A percentile compares a stretch with the other conserved stretches of the same genome.
These are phyloP conservation scores for Acanthococcus lagerstroemiae DNA, from an alignment of 2,888 invertebrate species.

Conservation along the genomic window DNA sequence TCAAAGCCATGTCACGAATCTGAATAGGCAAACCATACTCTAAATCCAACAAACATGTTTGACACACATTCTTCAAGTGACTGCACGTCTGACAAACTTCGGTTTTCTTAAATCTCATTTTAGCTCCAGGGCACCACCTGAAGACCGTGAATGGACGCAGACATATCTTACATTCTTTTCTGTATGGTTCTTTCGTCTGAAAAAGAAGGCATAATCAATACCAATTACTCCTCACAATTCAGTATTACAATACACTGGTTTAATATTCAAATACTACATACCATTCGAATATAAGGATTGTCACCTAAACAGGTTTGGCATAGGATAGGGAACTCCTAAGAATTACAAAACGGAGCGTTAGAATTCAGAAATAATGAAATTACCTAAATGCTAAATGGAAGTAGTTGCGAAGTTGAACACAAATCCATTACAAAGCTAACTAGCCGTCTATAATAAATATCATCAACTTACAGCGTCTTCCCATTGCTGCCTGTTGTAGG, in stretches of 20 bases:
- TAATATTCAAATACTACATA: constrained; percentile 43
- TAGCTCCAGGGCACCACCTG: constrained; percentile 90
- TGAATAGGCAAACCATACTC: constrained; percentile 76
- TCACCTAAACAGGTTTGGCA: constrained; percentile 94
- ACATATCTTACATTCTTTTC: constrained; percentile 93
- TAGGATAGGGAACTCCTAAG: constrained; percentile 86
- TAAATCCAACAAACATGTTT: constrained; percentile 85
- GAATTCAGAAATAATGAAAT: no score
- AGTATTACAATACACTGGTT: neutral
- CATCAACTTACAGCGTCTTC: constrained; percentile 85
- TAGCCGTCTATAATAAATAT: neutral
- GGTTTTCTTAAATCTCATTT: constrained; percentile 93
- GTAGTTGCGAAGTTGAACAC: neutral
- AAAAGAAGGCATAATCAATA: no score
- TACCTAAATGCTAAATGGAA: no score
- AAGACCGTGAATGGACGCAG: constrained; percentile 89
- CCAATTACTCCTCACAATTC: no score
- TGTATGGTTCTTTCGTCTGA: constrained; percentile 88
- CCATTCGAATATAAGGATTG: constrained; percentile 94
- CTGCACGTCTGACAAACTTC: constrained; percentile 95
- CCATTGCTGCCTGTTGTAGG: constrained; percentile 89
- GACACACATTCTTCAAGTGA: constrained; percentile 89
- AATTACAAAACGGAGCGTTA: constrained; percentile 40
- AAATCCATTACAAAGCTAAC: constrained; percentile 16
- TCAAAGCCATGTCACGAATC: constrained; percentile 71